Conservation (phyloP, 2,888 invertebrate genomes). For the Prenolepis imparis region DNA sequence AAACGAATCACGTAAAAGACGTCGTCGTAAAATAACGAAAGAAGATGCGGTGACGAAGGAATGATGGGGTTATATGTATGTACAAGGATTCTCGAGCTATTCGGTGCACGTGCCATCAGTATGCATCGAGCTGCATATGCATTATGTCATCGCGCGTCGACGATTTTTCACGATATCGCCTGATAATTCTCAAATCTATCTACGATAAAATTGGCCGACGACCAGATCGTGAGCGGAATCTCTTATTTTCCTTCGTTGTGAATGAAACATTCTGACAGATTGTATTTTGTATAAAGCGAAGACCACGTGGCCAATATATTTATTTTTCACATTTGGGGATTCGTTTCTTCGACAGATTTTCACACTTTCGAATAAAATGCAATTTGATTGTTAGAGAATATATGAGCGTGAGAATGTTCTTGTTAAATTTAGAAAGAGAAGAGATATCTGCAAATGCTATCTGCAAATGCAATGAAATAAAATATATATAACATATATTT, state of each 20-base stretch:
- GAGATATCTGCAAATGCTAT: not conserved
- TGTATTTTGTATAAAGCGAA: not conserved
- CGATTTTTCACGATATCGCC: conserved; percentile 70
- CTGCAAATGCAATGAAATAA: not conserved
- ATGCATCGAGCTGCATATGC: conserved; percentile 72
- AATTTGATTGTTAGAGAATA: not conserved
- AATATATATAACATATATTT: not conserved
- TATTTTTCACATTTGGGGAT: not conserved
- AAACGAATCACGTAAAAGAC: conserved; percentile 78
- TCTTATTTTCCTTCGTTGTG: not conserved
- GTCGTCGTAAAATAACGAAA: conserved; percentile 23
- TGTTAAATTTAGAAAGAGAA: not conserved
- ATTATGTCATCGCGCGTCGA: conserved; percentile 79
- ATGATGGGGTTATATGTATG: conserved; percentile 3
- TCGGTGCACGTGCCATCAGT: conserved; percentile 71
- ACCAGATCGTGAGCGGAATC: conserved; percentile 33
- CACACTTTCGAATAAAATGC: not conserved
- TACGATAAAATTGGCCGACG: conserved; percentile 49
- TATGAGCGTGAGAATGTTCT: not conserved
- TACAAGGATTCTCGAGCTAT: conserved; percentile 40
- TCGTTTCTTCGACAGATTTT: not conserved
- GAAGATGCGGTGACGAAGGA: not conserved
- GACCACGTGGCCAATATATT: not conserved
- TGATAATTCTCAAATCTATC: conserved; percentile 68
- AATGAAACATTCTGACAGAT: not conserved